Percentiles rank a stretch among this genome's conserved stretches.
These are phyloP conservation scores for Ophioderma brevispina DNA, from an alignment of 35 echinoderm and acorn worm genomes.

Conservation along the genomic window DNA sequence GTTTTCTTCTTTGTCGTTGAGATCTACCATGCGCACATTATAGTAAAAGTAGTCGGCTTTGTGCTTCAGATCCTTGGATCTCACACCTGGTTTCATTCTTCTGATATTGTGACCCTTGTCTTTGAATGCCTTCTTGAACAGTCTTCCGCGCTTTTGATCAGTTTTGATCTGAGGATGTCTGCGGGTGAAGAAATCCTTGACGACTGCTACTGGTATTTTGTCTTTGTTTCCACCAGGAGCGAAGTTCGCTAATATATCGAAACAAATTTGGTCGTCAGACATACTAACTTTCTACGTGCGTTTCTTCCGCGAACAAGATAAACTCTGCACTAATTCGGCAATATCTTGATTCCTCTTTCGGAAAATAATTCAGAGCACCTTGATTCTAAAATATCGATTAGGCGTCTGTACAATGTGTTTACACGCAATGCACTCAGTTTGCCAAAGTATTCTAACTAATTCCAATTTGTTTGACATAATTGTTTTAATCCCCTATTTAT, in stretches of 20 bases:
- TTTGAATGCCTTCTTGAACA: neutral
- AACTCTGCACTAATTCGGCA: no score
- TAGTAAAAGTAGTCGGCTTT: neutral
- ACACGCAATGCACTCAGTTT: no score
- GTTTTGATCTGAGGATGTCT: neutral
- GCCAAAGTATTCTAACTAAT: no score
- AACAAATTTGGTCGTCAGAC: neutral
- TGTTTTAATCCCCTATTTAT: no score
- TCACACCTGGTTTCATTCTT: neutral
- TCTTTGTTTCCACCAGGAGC: neutral
- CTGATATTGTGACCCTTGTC: neutral
- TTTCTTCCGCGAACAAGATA: no score
- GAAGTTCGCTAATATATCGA: neutral
- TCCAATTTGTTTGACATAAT: no score
- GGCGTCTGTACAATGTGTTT: no score
- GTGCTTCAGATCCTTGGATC: neutral
- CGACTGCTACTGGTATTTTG: neutral
- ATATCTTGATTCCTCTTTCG: no score
- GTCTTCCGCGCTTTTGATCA: neutral
- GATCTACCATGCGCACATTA: neutral
- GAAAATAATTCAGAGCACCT: no score
- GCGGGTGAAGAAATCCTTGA: neutral
- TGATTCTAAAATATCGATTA: no score
- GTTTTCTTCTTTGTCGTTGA: no score
- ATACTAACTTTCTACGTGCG: no score